Evolutionary conservation across 2,113 vertebrate genomes (phyloP).

Genomic region (Pampusana beccarii): DNA sequence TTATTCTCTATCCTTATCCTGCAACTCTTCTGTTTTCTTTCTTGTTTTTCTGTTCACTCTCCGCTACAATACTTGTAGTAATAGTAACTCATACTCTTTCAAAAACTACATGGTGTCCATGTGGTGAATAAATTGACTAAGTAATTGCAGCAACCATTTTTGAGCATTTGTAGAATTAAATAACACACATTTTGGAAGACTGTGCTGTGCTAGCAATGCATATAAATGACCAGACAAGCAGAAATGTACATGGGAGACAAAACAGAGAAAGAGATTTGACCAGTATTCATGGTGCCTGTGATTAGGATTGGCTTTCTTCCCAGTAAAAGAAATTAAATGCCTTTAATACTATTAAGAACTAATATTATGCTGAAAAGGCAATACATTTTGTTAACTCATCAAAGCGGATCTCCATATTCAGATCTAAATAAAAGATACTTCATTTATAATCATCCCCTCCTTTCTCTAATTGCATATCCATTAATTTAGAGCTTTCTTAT

Average conservation of each 20-base stretch:
- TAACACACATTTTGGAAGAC: not conserved
- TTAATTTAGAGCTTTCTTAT: not conserved
- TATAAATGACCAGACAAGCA: not conserved
- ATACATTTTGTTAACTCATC: not conserved
- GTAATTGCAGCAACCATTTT: not conserved
- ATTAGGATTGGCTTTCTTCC: slow-evolving; percentile 5
- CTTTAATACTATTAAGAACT: not conserved
- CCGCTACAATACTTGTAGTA: not conserved
- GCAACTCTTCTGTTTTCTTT: not conserved
- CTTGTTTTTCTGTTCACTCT: not conserved
- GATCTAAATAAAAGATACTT: slow-evolving; percentile 11
- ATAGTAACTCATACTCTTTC: not conserved
- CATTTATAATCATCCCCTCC: not conserved
- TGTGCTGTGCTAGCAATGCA: not conserved
- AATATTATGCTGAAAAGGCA: slow-evolving; percentile 14
- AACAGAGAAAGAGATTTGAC: not conserved
- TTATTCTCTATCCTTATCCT: not conserved
- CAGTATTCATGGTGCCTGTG: not conserved
- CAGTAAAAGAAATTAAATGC: slow-evolving; percentile 4
- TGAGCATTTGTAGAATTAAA: not conserved
- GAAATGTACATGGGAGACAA: not conserved
- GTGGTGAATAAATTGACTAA: not conserved
- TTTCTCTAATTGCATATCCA: not conserved
- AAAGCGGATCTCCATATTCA: not conserved
- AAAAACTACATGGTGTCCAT: not conserved